These are phyloP conservation scores for Ariolimax columbianus DNA, from an alignment of 2,888 invertebrate species.

Conservation along the genomic window DNA sequence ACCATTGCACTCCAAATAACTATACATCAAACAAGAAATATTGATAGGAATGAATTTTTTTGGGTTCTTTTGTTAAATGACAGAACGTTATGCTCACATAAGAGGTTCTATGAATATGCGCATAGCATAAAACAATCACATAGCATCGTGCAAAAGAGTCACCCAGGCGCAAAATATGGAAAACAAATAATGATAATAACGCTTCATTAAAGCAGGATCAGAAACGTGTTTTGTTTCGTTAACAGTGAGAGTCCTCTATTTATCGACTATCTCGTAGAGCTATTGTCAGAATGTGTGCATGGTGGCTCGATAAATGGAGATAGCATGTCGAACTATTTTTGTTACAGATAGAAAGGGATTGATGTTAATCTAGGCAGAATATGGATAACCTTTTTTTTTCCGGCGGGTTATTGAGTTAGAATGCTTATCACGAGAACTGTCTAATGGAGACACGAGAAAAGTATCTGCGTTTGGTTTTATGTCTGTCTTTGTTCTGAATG, in stretches of 20 bases:
- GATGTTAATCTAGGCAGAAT: not conserved
- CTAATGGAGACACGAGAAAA: too few relatives aligned
- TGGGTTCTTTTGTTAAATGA: too few relatives aligned
- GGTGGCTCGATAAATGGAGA: constrained; percentile 13
- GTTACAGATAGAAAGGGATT: not conserved
- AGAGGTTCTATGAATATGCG: too few relatives aligned
- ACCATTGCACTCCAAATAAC: too few relatives aligned
- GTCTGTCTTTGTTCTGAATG: not conserved
- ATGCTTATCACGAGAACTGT: too few relatives aligned
- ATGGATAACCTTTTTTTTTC: not conserved
- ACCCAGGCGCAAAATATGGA: not conserved
- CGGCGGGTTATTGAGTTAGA: not conserved
- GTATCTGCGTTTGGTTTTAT: not conserved
- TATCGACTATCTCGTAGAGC: not conserved
- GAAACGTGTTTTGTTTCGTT: not conserved
- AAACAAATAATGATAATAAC: not conserved
- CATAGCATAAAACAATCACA: not conserved
- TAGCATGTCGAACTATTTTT: constrained; percentile 13
- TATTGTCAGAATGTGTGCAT: not conserved
- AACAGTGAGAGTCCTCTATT: not conserved
- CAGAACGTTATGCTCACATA: too few relatives aligned
- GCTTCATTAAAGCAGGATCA: not conserved
- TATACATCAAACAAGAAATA: too few relatives aligned
- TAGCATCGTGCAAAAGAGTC: not conserved
- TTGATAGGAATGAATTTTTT: too few relatives aligned